Evolutionary conservation across 2,888 invertebrate genomes (phyloP).

Genomic region (Eumacrocentrus americanus): DNA sequence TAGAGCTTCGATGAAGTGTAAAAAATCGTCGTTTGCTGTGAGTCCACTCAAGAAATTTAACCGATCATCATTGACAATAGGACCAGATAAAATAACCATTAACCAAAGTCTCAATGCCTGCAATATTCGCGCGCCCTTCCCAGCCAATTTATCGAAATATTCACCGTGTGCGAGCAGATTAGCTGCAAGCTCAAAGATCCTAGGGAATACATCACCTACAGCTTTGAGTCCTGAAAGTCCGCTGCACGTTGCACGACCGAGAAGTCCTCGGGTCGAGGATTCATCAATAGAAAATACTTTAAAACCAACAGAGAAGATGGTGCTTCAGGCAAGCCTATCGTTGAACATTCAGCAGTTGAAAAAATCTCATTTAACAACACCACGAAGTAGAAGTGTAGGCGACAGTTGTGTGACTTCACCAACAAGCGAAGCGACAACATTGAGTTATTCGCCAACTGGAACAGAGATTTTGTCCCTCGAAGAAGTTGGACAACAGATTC

Average conservation of each 20-base stretch:
- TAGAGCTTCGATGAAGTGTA: slow-evolving; percentile 31
- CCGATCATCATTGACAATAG: slow-evolving; percentile 53
- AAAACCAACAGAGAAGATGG: slow-evolving; percentile 38
- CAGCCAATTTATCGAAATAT: slow-evolving; percentile 51
- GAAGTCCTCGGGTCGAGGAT: slow-evolving; percentile 43
- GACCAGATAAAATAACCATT: slow-evolving; percentile 50
- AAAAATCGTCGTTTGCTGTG: slow-evolving; percentile 34
- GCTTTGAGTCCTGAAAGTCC: slow-evolving; percentile 53
- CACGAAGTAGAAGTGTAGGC: slow-evolving; percentile 49
- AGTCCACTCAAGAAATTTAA: slow-evolving; percentile 52
- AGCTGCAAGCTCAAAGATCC: slow-evolving; percentile 57
- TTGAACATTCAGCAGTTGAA: slow-evolving; percentile 46
- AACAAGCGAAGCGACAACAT: slow-evolving; percentile 50
- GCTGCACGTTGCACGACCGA: slow-evolving; percentile 47
- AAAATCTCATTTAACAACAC: slow-evolving; percentile 39
- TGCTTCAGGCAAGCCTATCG: slow-evolving; percentile 48
- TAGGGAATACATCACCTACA: slow-evolving; percentile 44
- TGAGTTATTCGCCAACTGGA: slow-evolving; percentile 50
- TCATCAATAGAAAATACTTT: not conserved
- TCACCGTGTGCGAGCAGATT: slow-evolving; percentile 58
- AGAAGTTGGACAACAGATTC: slow-evolving; percentile 44
- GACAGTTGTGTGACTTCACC: slow-evolving; percentile 56
- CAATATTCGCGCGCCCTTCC: slow-evolving; percentile 3
- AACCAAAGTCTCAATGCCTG: slow-evolving; percentile 34
- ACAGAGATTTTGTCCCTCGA: slow-evolving; percentile 54